Evolutionary conservation across 2,113 vertebrate species (phyloP).

Genomic region (Abramis brama): DNA sequence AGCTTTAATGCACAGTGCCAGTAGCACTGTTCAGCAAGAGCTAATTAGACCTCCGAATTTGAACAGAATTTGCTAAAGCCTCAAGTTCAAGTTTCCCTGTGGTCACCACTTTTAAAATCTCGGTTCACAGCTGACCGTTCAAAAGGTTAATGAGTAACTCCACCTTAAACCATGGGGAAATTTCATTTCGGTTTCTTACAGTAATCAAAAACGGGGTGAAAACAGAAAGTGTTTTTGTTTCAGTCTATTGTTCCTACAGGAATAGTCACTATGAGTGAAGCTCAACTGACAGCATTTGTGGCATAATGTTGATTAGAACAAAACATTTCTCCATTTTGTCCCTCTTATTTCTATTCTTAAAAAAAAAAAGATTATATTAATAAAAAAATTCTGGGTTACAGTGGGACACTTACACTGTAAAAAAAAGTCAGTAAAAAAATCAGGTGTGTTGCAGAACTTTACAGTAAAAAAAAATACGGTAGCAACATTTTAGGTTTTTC

Average conservation of each 20-base stretch:
- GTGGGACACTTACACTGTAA: too few relatives aligned
- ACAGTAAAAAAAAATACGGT: too few relatives aligned
- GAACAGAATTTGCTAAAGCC: constrained; percentile 11
- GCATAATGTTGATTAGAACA: neutral
- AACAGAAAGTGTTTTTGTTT: neutral
- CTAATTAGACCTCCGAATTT: constrained; percentile 41
- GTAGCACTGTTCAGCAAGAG: constrained; percentile 16
- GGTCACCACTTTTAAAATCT: constrained; percentile 25
- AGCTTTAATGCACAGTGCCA: neutral
- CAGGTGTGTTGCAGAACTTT: too few relatives aligned
- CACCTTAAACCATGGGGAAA: neutral
- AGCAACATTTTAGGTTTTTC: too few relatives aligned
- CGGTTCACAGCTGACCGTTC: constrained; percentile 12
- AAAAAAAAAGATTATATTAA: neutral
- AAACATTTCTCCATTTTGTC: neutral
- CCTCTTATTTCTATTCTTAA: neutral
- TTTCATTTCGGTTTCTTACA: neutral
- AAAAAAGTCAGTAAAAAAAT: too few relatives aligned
- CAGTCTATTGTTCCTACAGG: neutral
- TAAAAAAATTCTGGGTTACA: neutral
- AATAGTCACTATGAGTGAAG: neutral
- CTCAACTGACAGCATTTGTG: neutral
- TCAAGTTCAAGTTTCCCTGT: constrained; percentile 1
- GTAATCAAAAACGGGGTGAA: neutral
- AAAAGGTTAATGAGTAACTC: constrained; percentile 1